Evolutionary conservation across 2,797 vertebrate species (phyloP), one percentile per base, ranked within the genome.

Genomic region (Bovichtus diacanthus): DNA sequence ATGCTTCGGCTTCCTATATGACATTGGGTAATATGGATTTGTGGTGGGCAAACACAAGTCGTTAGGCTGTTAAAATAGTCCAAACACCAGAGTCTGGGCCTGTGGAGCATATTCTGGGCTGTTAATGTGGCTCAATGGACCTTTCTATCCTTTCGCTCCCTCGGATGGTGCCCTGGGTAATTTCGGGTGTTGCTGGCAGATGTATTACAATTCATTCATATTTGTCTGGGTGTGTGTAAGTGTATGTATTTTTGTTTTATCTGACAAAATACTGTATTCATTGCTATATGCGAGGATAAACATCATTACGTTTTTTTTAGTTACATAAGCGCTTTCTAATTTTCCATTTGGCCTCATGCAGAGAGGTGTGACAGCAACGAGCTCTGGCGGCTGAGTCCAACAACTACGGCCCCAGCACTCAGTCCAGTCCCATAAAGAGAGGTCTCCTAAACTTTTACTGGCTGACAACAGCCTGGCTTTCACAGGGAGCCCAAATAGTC

Each of bases 391-490:
- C 60, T 36, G 79, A 79, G 61, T 81, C 82, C 76, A 88, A 65
- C 61, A 36, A 53, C 41, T 84, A 84, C 64, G 70, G 82, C 87
- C 78, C 78, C 78, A 72, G 50, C 49, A 81, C 87, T 78, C 69
- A 76, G 65, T 58, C 27, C 63, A 34, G 75, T 75, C 83, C 84
- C 80, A 91, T 92, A 92, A 93, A 94, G 80, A 84, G 84, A 74
- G 88, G 70, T 74, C 92, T 91, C 86, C 88, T 95, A 93, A 95
- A 94, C 72, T 92, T 95, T 95, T 93, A 95, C 90, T 89, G 89
- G 88, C 92, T 92, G 91, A 93, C 87, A 92, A 93, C 91, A 91
- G 74, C 74, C 78, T 64, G 70, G 76, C 68, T 83, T 83, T 85
- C 77, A 84, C 74, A 27, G 69, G 59, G 64, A 59, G 61, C 69